A percentile compares a stretch with the other conserved stretches of the same genome.
phyloP scores from a whole-genome alignment of 2,888 invertebrate species.

The Chromoteleia sp. region DNA sequence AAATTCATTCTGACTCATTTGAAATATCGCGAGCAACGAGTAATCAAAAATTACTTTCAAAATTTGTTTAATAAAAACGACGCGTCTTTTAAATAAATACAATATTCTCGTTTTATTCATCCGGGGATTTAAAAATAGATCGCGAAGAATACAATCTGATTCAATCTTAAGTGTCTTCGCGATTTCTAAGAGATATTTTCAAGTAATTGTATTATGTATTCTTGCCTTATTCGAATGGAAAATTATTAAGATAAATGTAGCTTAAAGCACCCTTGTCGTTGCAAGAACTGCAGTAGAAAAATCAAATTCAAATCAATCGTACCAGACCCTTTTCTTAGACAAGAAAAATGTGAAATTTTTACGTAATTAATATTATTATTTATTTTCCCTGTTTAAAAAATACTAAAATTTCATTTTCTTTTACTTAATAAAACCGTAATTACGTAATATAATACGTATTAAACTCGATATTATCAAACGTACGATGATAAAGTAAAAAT shows the following conservation, averaged over 20 bases:
- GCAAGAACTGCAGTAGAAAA: background rate
- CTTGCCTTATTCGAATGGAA: background rate
- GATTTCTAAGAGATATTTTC: background rate
- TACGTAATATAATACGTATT: background rate
- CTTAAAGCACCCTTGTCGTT: too few species aligned
- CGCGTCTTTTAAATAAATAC: background rate
- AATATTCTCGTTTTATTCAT: background rate
- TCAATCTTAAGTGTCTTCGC: background rate
- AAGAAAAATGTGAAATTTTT: too few species aligned
- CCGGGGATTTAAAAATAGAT: too few species aligned
- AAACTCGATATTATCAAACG: background rate
- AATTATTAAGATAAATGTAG: conserved; percentile 1
- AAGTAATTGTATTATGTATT: background rate
- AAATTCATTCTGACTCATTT: conserved; percentile 1
- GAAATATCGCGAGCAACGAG: conserved; percentile 13
- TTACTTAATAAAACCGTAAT: conserved; percentile 1
- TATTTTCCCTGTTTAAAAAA: background rate
- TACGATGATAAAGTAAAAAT: conserved; percentile 11
- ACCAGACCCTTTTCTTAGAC: too few species aligned
- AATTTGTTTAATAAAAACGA: background rate
- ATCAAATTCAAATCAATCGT: conserved; percentile 10
- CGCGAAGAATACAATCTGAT: too few species aligned
- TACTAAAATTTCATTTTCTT: conserved; percentile 3
- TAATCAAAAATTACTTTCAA: background rate
- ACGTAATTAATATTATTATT: too few species aligned